Base-by-base conservation (phyloP, 2,888 invertebrate species). In the Trisateles emortualis region DNA sequence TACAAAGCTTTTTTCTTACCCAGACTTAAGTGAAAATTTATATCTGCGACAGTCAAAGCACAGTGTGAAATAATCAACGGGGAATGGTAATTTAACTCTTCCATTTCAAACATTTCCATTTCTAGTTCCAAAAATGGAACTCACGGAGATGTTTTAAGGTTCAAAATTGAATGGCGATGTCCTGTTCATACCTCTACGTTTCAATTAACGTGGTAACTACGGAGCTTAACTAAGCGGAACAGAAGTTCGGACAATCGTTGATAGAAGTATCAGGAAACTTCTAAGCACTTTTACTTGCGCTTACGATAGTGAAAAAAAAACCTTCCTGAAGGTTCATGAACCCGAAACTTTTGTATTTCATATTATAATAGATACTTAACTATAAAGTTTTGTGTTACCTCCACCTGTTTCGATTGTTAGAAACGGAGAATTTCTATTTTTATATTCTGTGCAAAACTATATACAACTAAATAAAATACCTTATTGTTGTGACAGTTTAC, bases 151-250 rank as follows among this genome's bases (percentile, higher is more conserved):
- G 0, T 0, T 0, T 4, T 17, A 62, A 40, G 43, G 54, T 52
- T 52, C 24, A 51, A 17, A 42, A 52, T 49, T 1, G 22, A 11
- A 38, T 16, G 5, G 4, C 4, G 19, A 4, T 5, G 14, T 11
- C 11, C n/a, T 41, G 10, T 56, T 56, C 43, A 46, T 47, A 55
- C 56, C 30, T 30, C 45, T 45, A 39, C 35, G 32, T 45, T 52
- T 57, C 33, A 64, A 59, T 72, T 54, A 63, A 65, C 42, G 49
- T 54, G 60, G 22, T 55, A 61, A 64, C 58, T 60, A 42, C 49
- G 35, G 38, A 57, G 64, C 56, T 64, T 62, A 55, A 56, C 48
- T 54, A 50, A 64, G 52, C 60, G 62, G 57, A 64, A 59, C 59
- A 26, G 26, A 55, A 65, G 38, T 60, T 30, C 8, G 42, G 50